These are phyloP conservation scores for Microctenopoma lineatum DNA, from an alignment of 2,797 vertebrate genomes.

Conservation along the genomic window DNA sequence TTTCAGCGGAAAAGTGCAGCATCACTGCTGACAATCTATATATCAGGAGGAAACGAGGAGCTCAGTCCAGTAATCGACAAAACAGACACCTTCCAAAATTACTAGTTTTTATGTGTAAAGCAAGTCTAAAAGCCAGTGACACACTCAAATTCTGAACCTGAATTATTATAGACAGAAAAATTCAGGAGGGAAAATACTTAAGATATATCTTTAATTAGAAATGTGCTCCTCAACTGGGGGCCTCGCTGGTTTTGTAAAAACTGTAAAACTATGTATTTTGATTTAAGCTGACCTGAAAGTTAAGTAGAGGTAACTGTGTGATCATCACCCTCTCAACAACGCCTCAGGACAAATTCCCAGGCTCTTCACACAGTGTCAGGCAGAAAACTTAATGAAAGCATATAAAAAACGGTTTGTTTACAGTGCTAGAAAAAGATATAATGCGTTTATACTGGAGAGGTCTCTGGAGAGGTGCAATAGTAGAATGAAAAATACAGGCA, in stretches of 20 bases:
- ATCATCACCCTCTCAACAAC: background rate
- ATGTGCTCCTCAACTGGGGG: background rate
- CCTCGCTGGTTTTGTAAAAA: background rate
- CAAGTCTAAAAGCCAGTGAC: background rate
- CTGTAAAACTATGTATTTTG: background rate
- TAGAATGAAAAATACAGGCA: background rate
- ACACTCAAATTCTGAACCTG: no score
- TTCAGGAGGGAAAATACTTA: background rate
- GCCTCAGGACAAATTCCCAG: constrained; percentile 2
- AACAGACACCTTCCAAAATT: background rate
- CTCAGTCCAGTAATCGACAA: background rate
- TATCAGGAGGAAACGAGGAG: background rate
- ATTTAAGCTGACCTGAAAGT: background rate
- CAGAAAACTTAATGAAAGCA: constrained; percentile 20
- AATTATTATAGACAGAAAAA: background rate
- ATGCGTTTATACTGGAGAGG: constrained; percentile 9
- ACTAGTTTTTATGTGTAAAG: background rate
- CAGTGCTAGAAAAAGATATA: background rate
- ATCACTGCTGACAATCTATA: background rate
- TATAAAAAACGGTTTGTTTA: background rate
- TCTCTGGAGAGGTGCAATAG: constrained; percentile 2
- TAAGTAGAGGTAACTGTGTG: background rate
- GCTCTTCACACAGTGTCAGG: background rate
- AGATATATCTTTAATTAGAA: constrained; percentile 1
- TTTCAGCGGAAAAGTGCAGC: background rate